Evolutionary conservation across 2,113 vertebrate species (phyloP).

Genomic region (Megaptera novaeangliae): DNA sequence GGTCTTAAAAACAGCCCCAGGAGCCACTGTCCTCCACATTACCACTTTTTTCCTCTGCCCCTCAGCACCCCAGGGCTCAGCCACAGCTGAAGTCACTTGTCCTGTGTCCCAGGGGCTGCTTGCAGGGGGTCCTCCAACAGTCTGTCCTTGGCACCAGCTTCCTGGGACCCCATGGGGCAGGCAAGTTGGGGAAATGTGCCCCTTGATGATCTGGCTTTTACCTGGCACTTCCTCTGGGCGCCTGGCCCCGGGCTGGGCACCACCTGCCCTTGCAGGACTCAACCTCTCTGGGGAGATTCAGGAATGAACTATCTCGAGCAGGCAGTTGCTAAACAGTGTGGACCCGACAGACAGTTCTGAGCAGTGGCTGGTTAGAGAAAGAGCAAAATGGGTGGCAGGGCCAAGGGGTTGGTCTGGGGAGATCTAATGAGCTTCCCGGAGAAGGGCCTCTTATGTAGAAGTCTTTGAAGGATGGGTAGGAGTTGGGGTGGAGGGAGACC

Average conservation of each 20-base stretch:
- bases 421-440: neutral
- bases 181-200: neutral
- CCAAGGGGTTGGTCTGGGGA: neutral
- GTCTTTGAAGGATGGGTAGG: neutral
- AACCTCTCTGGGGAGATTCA: neutral
- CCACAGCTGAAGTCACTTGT: neutral
- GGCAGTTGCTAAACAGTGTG: neutral
- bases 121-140: neutral
- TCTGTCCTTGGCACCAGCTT: neutral
- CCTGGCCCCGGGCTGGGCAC: rapidly evolving
- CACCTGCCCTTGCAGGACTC: neutral
- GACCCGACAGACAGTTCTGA: neutral
- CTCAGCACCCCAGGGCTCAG: neutral
- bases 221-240: neutral
- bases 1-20: neutral
- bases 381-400: neutral
- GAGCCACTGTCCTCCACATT: neutral
- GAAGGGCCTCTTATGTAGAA: neutral
- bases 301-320: neutral
- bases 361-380: neutral
- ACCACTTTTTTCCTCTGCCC: neutral
- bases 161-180: neutral
- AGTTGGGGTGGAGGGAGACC: neutral
- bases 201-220: neutral
- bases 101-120: neutral